Evolutionary conservation across 2,113 vertebrate genomes (phyloP).

Genomic region (mouse (Mus musculus)): DNA sequence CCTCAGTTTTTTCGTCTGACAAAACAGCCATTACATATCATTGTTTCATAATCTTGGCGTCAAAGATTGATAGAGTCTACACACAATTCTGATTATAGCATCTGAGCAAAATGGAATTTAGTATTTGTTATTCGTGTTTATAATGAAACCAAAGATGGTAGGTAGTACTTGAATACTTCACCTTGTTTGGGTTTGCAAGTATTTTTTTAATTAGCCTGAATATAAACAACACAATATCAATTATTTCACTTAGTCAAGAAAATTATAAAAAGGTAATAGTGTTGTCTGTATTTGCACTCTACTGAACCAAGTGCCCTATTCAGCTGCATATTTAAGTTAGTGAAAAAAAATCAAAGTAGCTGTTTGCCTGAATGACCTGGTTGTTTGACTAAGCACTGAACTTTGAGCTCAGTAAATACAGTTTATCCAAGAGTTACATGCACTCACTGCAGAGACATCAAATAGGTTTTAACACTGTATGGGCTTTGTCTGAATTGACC

Average conservation of each 20-base stretch:
- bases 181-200: not conserved
- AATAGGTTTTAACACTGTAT: not conserved
- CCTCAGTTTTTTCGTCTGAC: conserved; percentile 1
- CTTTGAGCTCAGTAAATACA: conserved; percentile 25
- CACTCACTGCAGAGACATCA: conserved; percentile 25
- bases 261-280: not conserved
- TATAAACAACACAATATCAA: not conserved
- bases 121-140: not conserved
- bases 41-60: not conserved
- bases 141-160: conserved; percentile 13
- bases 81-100: not conserved
- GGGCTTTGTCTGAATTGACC: not conserved
- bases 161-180: conserved; percentile 11
- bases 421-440: not conserved
- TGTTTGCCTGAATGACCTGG: conserved; percentile 45
- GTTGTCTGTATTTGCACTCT: not conserved
- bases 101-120: not conserved
- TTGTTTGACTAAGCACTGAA: conserved; percentile 21
- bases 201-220: not conserved
- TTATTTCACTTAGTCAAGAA: conserved; percentile 39
- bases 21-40: conserved; percentile 18
- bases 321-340: not conserved
- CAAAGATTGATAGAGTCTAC: not conserved
- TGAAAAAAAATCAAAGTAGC: not conserved
- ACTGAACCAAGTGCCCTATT: not conserved